Evolutionary conservation across 2,113 vertebrate genomes (phyloP).

Genomic region (Hepsetus odoe): DNA sequence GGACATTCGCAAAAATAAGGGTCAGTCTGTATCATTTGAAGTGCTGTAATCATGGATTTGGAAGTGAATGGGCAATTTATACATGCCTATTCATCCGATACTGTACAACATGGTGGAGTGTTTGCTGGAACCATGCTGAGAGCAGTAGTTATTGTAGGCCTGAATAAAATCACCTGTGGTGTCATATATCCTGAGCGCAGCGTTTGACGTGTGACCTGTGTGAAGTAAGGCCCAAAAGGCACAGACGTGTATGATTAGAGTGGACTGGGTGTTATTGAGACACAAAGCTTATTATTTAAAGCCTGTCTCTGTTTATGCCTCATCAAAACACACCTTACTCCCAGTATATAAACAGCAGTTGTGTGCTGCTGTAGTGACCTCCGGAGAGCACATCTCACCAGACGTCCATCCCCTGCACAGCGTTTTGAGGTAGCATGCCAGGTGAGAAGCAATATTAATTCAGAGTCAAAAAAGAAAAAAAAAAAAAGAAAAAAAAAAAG

Average conservation of each 20-base stretch:
- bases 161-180: slow-evolving; percentile 10
- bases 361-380: background rate
- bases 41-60: slow-evolving; percentile 15
- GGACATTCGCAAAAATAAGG: background rate
- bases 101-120: background rate
- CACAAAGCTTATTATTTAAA: slow-evolving; percentile 40
- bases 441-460: slow-evolving; percentile 15
- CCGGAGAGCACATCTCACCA: background rate
- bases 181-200: slow-evolving; percentile 1
- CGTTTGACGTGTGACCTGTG: background rate
- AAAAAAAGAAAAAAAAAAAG: too few relatives aligned
- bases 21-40: background rate
- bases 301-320: background rate
- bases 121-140: slow-evolving; percentile 6
- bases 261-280: slow-evolving; percentile 35
- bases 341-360: slow-evolving; percentile 44
- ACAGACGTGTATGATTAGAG: slow-evolving; percentile 18
- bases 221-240: background rate
- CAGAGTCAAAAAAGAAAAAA: too few relatives aligned
- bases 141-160: slow-evolving; percentile 5
- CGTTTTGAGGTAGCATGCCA: background rate
- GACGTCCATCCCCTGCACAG: background rate
- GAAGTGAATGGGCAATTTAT: slow-evolving; percentile 17
- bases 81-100: background rate
- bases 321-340: slow-evolving; percentile 44